phyloP scores from a whole-genome alignment of 2,888 invertebrate species.

The Acanthosepion lycidas region DNA sequence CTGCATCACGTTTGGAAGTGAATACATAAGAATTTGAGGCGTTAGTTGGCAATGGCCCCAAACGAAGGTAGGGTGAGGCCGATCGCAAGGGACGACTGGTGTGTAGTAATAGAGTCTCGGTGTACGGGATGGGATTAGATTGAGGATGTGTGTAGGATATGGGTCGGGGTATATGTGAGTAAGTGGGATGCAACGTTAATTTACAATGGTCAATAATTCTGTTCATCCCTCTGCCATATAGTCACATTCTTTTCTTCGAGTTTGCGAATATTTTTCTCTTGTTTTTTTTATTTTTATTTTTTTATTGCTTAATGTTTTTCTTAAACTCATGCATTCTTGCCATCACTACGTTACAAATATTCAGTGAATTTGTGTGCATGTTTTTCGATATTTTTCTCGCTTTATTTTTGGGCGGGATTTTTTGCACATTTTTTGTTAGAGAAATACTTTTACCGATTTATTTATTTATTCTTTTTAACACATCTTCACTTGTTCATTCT shows the following conservation, averaged over 20 bases:
- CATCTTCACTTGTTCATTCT: too few relatives aligned
- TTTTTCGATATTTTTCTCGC: background rate
- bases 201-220: background rate
- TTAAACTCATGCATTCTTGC: background rate
- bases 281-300: background rate
- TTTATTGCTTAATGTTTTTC: background rate
- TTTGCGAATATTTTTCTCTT: background rate
- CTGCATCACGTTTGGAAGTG: background rate
- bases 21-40: slow-evolving; percentile 5
- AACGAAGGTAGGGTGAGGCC: background rate
- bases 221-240: background rate
- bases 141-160: background rate
- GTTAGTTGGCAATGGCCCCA: slow-evolving; percentile 21
- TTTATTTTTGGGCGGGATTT: background rate
- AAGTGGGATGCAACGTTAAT: background rate
- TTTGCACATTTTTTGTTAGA: too few relatives aligned
- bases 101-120: background rate
- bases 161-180: background rate
- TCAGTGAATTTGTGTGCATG: background rate
- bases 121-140: background rate
- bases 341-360: background rate
- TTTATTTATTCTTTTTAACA: too few relatives aligned
- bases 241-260: background rate
- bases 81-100: background rate
- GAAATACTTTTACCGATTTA: too few relatives aligned